phyloP scores from a whole-genome alignment of 2,113 vertebrate genomes.

The Gavialis gangeticus region DNA sequence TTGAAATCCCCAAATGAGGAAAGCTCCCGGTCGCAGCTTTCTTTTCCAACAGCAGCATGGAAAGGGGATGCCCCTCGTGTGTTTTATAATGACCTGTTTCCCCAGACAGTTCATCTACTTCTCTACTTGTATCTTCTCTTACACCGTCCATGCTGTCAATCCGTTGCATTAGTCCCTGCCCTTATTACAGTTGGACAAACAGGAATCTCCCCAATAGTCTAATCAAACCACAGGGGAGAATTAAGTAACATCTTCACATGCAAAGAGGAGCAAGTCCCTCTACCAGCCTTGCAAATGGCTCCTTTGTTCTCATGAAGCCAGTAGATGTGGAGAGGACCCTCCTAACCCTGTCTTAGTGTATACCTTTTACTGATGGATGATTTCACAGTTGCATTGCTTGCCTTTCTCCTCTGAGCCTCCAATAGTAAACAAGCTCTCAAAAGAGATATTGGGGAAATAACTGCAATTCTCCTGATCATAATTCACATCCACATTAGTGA shows the following conservation, averaged over 20 bases:
- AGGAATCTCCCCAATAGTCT: not conserved
- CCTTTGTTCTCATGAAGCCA: not conserved
- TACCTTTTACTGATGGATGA: not conserved
- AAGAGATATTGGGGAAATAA: not conserved
- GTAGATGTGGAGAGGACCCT: not conserved
- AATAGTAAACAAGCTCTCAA: not conserved
- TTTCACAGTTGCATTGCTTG: not conserved
- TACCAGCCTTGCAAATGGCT: not conserved
- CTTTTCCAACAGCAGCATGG: not conserved
- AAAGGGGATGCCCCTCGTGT: not conserved
- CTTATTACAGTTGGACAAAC: not conserved
- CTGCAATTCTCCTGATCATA: not conserved
- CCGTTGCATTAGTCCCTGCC: not conserved
- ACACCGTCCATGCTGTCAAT: too few relatives aligned
- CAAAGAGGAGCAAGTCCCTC: not conserved
- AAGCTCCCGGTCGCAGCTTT: not conserved
- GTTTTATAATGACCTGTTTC: not conserved
- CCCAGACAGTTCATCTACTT: not conserved
- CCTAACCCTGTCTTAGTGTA: not conserved
- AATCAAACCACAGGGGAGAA: too few relatives aligned
- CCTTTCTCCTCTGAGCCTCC: not conserved
- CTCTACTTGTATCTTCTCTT: not conserved
- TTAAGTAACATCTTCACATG: not conserved
- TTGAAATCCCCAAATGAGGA: not conserved
- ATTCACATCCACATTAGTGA: not conserved